Conservation (phyloP, 2,113 vertebrate genomes). For the Pomatorhinus ruficollis region DNA sequence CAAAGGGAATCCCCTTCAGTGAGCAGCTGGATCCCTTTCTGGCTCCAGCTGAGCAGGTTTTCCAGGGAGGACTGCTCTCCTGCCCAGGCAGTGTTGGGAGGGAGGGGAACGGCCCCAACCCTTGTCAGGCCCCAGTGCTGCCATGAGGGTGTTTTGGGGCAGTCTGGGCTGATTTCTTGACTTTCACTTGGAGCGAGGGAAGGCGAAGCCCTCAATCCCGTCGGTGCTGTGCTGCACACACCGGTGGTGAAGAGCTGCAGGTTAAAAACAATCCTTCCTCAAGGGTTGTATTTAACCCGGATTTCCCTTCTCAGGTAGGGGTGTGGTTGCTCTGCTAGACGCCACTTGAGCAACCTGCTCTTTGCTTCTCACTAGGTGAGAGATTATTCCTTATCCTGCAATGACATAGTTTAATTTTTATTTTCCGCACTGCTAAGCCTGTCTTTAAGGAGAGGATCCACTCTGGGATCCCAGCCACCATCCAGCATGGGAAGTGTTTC, state of each 20-base stretch:
- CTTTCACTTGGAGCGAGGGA: background rate
- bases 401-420: background rate
- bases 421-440: background rate
- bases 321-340: background rate
- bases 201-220: background rate
- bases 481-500: background rate
- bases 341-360: background rate
- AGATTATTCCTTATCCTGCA: background rate
- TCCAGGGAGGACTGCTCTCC: background rate
- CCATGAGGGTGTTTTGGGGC: background rate
- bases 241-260: accelerated
- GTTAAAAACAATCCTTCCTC: background rate
- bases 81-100: background rate
- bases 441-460: background rate
- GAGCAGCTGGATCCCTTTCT: background rate
- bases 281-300: background rate
- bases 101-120: accelerated
- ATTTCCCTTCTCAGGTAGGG: background rate
- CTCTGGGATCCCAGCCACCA: background rate
- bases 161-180: background rate
- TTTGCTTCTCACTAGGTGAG: background rate
- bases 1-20: background rate
- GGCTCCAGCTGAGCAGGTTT: background rate
- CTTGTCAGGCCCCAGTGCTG: accelerated
- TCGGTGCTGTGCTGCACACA: background rate